phyloP scores from a whole-genome alignment of 2,113 vertebrate genomes.

The Tetrax tetrax region DNA sequence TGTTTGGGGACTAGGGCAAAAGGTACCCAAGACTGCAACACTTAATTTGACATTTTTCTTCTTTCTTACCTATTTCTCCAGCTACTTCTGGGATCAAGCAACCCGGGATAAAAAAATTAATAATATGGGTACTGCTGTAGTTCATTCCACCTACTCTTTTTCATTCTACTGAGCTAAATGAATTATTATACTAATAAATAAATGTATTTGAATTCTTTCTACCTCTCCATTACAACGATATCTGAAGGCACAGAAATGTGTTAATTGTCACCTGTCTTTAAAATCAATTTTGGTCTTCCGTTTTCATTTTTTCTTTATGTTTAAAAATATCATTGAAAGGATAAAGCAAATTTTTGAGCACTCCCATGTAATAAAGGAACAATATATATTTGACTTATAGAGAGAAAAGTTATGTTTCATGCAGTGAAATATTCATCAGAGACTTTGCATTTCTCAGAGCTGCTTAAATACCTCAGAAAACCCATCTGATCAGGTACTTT shows the following conservation, averaged over 20 bases:
- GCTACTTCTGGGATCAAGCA: not conserved
- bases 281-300: not conserved
- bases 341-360: not conserved
- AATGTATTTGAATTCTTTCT: not conserved
- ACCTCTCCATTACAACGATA: not conserved
- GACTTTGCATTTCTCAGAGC: not conserved
- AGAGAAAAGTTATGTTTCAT: not conserved
- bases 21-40: not conserved
- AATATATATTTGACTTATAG: accelerated
- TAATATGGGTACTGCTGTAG: not conserved
- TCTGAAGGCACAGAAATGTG: not conserved
- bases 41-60: not conserved
- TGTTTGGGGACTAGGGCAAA: not conserved
- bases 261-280: not conserved
- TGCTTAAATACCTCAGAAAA: not conserved
- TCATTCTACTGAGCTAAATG: not conserved
- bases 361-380: not conserved
- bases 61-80: not conserved
- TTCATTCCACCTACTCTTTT: not conserved
- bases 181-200: not conserved
- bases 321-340: not conserved
- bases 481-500: not conserved
- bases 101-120: not conserved
- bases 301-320: not conserved
- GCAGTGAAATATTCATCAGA: not conserved